Evolutionary conservation across 2,888 invertebrate species (phyloP).

Genomic region (Pimpla rufipes): DNA sequence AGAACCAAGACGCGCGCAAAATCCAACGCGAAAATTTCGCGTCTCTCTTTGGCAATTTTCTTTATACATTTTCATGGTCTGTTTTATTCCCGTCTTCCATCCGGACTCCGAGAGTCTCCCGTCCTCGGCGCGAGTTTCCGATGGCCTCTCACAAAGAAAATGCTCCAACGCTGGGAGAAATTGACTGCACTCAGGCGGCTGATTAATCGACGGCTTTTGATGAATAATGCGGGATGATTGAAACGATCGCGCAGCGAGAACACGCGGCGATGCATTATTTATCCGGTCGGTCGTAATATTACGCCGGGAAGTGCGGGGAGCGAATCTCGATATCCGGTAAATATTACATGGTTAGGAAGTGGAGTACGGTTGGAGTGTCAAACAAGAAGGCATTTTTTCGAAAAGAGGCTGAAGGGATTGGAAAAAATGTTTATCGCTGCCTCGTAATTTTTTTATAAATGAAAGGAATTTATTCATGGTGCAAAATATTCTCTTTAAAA

Average conservation of each 20-base stretch:
- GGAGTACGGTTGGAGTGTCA: too few relatives aligned
- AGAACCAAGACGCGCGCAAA: conserved; percentile 25
- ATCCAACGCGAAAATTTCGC: not conserved
- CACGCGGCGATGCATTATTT: conserved; percentile 7
- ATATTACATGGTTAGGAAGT: too few relatives aligned
- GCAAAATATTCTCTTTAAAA: too few relatives aligned
- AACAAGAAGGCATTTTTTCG: too few relatives aligned
- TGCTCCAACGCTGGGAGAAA: not conserved
- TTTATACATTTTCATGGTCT: conserved; percentile 36
- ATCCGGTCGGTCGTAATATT: not conserved
- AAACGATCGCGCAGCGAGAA: not conserved
- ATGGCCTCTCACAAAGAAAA: not conserved
- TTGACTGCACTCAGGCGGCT: not conserved
- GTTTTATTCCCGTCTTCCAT: not conserved
- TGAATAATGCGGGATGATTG: conserved; percentile 13
- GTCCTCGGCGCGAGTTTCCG: not conserved
- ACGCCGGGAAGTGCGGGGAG: too few relatives aligned
- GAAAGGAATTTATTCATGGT: too few relatives aligned
- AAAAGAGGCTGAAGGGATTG: too few relatives aligned
- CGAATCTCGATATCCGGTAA: too few relatives aligned
- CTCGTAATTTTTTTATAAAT: too few relatives aligned
- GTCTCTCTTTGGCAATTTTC: conserved; percentile 46
- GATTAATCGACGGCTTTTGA: conserved; percentile 5
- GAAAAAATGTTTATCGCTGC: too few relatives aligned
- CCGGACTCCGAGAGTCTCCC: not conserved